A percentile compares a stretch with the other conserved stretches of the same genome.
These are phyloP conservation scores for Trileptium ribeirensis DNA, from an alignment of 2,888 invertebrate species.

Conservation along the genomic window DNA sequence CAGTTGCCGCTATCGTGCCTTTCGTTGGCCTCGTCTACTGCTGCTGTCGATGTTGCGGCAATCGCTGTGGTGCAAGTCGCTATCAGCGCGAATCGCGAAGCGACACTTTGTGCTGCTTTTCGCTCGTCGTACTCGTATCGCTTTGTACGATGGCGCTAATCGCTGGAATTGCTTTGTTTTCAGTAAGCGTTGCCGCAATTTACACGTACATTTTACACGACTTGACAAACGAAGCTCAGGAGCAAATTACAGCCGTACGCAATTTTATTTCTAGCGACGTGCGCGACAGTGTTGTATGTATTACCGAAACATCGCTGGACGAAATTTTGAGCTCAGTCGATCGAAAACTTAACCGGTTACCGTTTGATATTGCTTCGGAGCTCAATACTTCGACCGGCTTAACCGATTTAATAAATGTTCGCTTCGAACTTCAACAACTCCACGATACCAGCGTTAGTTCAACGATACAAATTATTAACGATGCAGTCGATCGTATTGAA, in stretches of 20 bases:
- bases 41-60: neutral
- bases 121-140: neutral
- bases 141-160: neutral
- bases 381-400: neutral
- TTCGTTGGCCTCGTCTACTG: neutral
- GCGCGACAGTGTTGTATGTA: neutral
- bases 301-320: neutral
- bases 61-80: neutral
- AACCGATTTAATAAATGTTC: too few relatives aligned
- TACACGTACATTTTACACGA: neutral
- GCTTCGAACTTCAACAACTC: too few relatives aligned
- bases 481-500: too few relatives aligned
- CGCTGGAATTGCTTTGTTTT: neutral
- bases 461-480: too few relatives aligned
- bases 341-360: neutral
- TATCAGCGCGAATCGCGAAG: neutral
- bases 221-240: neutral
- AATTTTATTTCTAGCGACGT: neutral
- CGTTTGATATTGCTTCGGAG: neutral
- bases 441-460: too few relatives aligned
- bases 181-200: neutral
- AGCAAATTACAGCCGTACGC: neutral
- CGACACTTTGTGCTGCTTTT: neutral
- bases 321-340: neutral
- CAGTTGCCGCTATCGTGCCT: neutral